phyloP scores from a whole-genome alignment of 1,140 invertebrate species.

The Anoplolepis gracilipes region DNA sequence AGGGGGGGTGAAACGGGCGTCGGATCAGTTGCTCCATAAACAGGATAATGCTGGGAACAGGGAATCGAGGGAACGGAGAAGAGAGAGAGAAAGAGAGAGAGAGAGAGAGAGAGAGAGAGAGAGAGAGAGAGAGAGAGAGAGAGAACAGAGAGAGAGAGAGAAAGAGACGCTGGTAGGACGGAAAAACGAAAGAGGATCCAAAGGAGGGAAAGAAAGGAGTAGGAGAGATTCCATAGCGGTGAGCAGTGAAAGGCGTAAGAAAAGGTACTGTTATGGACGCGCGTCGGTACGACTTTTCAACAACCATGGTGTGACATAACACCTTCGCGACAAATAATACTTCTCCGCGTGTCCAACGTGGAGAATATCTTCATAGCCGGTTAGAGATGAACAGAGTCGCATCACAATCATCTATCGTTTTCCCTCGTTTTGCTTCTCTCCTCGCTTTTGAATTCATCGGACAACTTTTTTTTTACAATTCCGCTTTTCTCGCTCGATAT shows the following conservation, averaged over 20 bases:
- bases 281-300: conserved; percentile 70
- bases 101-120: no score
- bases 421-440: neutral
- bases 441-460: neutral
- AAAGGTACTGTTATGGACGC: conserved; percentile 68
- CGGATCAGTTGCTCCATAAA: conserved; percentile 65
- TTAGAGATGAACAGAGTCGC: conserved; percentile 20
- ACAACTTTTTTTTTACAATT: neutral
- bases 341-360: conserved; percentile 43
- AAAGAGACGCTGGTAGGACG: neutral
- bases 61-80: conserved; percentile 21
- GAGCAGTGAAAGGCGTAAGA: conserved; percentile 60
- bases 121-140: no score
- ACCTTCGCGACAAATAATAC: conserved; percentile 36
- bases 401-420: neutral
- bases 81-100: no score
- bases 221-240: conserved; percentile 32
- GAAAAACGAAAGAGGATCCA: conserved; percentile 73
- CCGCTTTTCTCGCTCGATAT: neutral
- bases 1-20: conserved; percentile 45
- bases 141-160: no score
- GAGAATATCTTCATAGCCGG: conserved; percentile 27
- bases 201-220: neutral
- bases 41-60: conserved; percentile 67
- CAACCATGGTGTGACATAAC: conserved; percentile 48